Percentiles rank a stretch among this genome's conserved stretches.
Evolutionary conservation across 2,888 invertebrate genomes (phyloP).

Genomic region (Chloroclystis v-ata): DNA sequence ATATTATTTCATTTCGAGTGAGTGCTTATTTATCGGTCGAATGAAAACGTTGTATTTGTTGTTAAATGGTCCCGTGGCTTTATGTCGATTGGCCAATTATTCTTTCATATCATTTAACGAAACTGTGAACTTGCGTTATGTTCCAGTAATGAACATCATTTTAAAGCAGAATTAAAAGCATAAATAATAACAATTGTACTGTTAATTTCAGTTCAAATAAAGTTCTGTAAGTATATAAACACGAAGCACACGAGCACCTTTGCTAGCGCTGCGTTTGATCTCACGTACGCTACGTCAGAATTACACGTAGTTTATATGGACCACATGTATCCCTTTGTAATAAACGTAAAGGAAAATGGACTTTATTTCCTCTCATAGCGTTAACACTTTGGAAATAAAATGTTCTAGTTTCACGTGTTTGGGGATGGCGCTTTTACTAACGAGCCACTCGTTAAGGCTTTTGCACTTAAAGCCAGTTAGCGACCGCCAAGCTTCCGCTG

Average conservation of each 20-base stretch:
- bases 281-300: constrained; percentile 14
- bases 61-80: constrained; percentile 20
- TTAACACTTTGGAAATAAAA: constrained; percentile 19
- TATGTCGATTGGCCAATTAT: constrained; percentile 24
- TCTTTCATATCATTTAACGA: constrained; percentile 5
- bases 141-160: no score
- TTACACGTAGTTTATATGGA: constrained; percentile 20
- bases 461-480: constrained; percentile 22
- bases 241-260: constrained; percentile 11
- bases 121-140: constrained; percentile 5
- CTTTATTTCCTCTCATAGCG: constrained; percentile 14
- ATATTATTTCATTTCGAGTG: constrained; percentile 32
- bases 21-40: constrained; percentile 35
- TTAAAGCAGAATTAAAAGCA: no score
- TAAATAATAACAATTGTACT: background rate
- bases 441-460: constrained; percentile 23
- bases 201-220: constrained; percentile 2
- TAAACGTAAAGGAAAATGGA: constrained; percentile 17
- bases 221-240: constrained; percentile 20
- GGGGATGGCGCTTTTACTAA: constrained; percentile 20
- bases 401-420: constrained; percentile 21
- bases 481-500: constrained; percentile 11
- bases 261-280: constrained; percentile 12
- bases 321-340: constrained; percentile 19
- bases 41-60: constrained; percentile 31